Conservation (phyloP, 2,888 invertebrate genomes). For the Caenorhabditis sp. region DNA sequence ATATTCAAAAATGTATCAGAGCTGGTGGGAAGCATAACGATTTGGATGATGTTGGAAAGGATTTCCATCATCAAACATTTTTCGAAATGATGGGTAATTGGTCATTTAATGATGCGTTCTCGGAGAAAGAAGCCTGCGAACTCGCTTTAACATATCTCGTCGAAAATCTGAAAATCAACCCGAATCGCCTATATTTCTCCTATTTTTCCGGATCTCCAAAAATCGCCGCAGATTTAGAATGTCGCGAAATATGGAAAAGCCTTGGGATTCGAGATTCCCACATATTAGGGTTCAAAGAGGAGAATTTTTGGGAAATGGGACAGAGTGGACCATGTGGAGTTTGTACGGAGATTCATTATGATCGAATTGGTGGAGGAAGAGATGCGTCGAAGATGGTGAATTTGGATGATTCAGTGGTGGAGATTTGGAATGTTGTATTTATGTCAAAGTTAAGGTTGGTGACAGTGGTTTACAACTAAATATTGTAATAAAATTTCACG, state of each 20-base stretch:
- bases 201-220: slow-evolving; percentile 92
- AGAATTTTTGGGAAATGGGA: slow-evolving; percentile 99
- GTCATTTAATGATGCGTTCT: slow-evolving; percentile 97
- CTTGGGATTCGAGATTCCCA: slow-evolving; percentile 60
- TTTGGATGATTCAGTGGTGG: slow-evolving; percentile 94
- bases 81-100: slow-evolving; percentile 99
- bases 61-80: slow-evolving; percentile 99
- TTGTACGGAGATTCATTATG: slow-evolving; percentile 96
- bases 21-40: slow-evolving; percentile 98
- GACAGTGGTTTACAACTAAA: too few relatives aligned
- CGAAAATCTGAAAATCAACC: slow-evolving; percentile 79
- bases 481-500: too few relatives aligned
- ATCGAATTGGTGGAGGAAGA: slow-evolving; percentile 77
- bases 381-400: slow-evolving; percentile 92
- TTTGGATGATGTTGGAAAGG: slow-evolving; percentile 95
- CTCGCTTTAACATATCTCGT: slow-evolving; percentile 98
- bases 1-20: slow-evolving; percentile 97
- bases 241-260: slow-evolving; percentile 81
- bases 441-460: slow-evolving; percentile 87
- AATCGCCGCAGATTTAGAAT: slow-evolving; percentile 89
- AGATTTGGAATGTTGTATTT: slow-evolving; percentile 99
- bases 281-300: slow-evolving; percentile 81
- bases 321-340: slow-evolving; percentile 99
- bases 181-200: slow-evolving; percentile 91
- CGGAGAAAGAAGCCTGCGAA: slow-evolving; percentile 89